Evolutionary conservation across 2,113 vertebrate genomes (phyloP), one percentile per base, ranked within the genome.

Genomic region (Suricata suricatta): DNA sequence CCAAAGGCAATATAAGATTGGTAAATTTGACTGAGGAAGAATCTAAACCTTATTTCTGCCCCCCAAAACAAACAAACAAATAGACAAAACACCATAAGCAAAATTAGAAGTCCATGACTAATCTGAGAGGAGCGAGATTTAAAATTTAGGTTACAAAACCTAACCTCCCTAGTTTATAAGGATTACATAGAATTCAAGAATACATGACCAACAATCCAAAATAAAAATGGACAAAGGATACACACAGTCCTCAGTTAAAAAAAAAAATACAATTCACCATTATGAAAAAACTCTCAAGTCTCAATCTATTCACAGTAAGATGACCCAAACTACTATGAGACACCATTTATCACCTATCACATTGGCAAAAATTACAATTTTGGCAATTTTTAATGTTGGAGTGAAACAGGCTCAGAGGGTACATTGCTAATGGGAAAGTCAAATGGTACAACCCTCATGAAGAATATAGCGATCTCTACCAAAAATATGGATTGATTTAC

Each of bases 81-180:
- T 25, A 29, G 27, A 84, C 79, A 91, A 87, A 72, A 47, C 7
- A 88, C 35, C 25, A 88, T 35, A 54, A 68, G 44, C 8, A 88
- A 88, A 83, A 88, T 88, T 82, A 76, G 80, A 82, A 96, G 44
- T 13, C 27, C 82, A 88, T 81, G 77, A 88, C 44, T 83, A 68
- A 93, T 83, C 66, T 35, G 10, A 16, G 12, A 57, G 13, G 23
- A 12, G 38, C 11, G 27, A 57, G 23, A 64, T 63, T 35, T 84
- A 4, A 21, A 84, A 71, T 60, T 76, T 81, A 25, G 77, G 84
- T 77, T 44, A 84, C 13, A 90, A 69, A 93, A 38, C 69, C 5
- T 29, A 5, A 63, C 69, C 14, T 90, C 41, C 38, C 41, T 93
- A 74, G 76, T 57, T 72, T 74, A 81, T 57, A 82, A 74, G 35